Evolutionary conservation across 1,140 invertebrate species (phyloP).

Genomic region (Anoplolepis gracilipes): DNA sequence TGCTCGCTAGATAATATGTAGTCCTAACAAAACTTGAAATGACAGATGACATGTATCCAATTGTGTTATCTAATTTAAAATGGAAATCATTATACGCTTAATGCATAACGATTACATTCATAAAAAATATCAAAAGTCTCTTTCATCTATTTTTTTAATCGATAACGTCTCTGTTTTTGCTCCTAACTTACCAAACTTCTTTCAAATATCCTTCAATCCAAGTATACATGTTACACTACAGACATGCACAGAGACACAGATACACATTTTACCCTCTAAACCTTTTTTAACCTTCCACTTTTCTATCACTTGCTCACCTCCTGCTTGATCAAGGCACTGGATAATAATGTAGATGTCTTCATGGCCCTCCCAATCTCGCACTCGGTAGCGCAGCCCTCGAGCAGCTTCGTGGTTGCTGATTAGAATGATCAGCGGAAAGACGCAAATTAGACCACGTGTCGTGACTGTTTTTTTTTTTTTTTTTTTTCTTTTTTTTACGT

Average conservation of each 20-base stretch:
- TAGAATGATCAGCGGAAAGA: not conserved
- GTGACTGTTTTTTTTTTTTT: no score
- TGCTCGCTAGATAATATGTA: not conserved
- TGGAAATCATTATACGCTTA: not conserved
- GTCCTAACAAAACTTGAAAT: not conserved
- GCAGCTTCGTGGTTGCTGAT: conserved; percentile 62
- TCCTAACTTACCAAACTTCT: conserved; percentile 5
- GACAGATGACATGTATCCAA: not conserved
- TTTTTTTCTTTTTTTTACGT: not conserved
- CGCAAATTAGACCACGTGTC: conserved; percentile 7
- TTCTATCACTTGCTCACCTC: conserved; percentile 78
- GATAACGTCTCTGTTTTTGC: not conserved
- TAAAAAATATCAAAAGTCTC: not conserved
- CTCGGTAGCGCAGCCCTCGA: conserved; percentile 51
- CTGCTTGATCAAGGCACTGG: conserved; percentile 79
- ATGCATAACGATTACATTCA: not conserved
- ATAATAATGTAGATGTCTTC: conserved; percentile 80
- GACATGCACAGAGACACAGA: not conserved
- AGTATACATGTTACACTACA: conserved; percentile 14
- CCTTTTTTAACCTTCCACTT: not conserved
- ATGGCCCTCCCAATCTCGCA: conserved; percentile 73
- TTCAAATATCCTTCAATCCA: conserved; percentile 8
- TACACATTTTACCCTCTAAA: conserved; percentile 23
- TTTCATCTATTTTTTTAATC: not conserved
- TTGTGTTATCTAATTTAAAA: not conserved